Conservation (phyloP, 2,797 vertebrate genomes). For the Dipus sagitta region DNA sequence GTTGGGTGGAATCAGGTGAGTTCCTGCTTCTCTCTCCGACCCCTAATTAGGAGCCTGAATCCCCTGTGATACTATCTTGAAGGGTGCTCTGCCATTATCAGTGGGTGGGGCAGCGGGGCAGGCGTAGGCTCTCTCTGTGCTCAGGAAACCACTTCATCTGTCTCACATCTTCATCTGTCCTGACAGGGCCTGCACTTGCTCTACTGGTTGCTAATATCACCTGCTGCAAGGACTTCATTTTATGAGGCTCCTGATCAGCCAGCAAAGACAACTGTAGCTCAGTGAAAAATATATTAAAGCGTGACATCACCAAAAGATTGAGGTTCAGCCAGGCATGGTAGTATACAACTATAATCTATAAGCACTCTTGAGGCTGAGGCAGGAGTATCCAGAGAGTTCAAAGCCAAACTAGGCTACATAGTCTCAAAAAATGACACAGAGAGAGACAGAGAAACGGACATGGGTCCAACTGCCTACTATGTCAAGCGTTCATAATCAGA, state of each 20-base stretch:
- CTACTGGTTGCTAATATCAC: slow-evolving; percentile 4
- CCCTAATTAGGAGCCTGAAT: slow-evolving; percentile 21
- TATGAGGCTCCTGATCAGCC: slow-evolving; percentile 10
- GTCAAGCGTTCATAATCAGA: neutral
- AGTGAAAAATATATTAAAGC: neutral
- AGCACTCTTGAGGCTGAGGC: neutral
- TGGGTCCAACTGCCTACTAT: neutral
- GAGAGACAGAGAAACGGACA: neutral
- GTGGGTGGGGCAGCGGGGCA: neutral
- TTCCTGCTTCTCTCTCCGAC: slow-evolving; percentile 7
- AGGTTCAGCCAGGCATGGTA: neutral
- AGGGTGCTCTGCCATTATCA: neutral
- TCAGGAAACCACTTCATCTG: neutral
- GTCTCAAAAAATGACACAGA: neutral
- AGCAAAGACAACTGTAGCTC: slow-evolving; percentile 7
- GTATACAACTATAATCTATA: no score
- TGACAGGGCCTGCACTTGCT: neutral
- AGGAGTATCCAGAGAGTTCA: neutral
- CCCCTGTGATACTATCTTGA: neutral
- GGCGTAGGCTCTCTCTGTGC: neutral
- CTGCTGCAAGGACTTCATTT: slow-evolving; percentile 5
- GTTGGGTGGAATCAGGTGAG: slow-evolving; percentile 31
- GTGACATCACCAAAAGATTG: slow-evolving; percentile 30
- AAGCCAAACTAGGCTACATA: neutral
- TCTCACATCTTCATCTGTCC: neutral